These are phyloP conservation scores for Hedychridium roseum DNA, from an alignment of 2,888 invertebrate species.

Conservation along the genomic window DNA sequence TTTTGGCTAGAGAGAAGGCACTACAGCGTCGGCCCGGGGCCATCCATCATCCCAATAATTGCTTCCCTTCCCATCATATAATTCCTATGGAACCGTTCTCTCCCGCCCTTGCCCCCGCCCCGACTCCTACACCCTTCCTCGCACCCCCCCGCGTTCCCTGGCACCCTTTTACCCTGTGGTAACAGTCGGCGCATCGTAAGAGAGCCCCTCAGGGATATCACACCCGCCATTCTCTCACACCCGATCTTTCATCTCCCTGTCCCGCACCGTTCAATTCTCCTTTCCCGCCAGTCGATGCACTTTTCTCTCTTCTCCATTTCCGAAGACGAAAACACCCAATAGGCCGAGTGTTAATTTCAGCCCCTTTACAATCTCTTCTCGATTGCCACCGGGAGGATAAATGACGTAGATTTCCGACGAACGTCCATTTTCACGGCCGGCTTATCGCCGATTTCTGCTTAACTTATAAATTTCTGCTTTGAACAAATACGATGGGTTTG, in stretches of 20 bases:
- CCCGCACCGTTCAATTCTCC: conserved; percentile 18
- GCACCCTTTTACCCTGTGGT: conserved; percentile 30
- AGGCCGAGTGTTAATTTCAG: no score
- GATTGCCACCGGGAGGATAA: no score
- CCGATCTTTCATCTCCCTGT: conserved; percentile 20
- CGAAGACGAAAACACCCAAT: background rate
- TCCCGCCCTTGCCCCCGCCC: conserved; percentile 20
- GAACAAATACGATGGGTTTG: no score
- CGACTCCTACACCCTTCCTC: no score
- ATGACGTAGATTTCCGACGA: no score
- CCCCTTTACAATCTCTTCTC: no score
- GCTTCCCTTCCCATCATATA: conserved; percentile 51
- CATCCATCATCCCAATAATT: conserved; percentile 62
- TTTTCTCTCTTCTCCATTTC: background rate
- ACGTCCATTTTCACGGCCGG: no score
- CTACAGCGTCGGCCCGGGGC: conserved; percentile 57
- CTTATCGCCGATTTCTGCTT: no score
- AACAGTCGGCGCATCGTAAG: conserved; percentile 33
- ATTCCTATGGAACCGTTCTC: conserved; percentile 43
- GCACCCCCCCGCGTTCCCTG: conserved; percentile 14
- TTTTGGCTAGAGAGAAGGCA: conserved; percentile 52
- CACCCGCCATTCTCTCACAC: conserved; percentile 34
- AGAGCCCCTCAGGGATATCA: conserved; percentile 35
- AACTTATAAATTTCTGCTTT: no score
- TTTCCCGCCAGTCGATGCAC: conserved; percentile 2